These are phyloP conservation scores for Jacana jacana DNA, from an alignment of 2,113 vertebrate genomes.

Conservation along the genomic window DNA sequence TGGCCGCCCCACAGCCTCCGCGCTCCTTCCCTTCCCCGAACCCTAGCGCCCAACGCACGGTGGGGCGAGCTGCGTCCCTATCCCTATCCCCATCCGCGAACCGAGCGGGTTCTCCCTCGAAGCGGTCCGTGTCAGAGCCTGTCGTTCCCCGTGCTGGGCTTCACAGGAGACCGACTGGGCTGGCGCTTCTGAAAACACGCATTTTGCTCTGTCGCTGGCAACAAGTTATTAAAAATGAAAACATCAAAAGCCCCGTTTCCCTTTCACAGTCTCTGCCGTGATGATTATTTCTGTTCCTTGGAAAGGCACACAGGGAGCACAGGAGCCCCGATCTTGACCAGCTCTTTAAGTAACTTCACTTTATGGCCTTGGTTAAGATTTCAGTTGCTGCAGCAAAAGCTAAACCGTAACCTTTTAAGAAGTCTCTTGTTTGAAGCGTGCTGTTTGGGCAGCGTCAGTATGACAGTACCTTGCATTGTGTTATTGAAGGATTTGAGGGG, in stretches of 20 bases:
- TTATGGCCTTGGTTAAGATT: background rate
- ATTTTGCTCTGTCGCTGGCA: background rate
- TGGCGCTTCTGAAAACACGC: rapidly evolving
- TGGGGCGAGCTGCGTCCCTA: background rate
- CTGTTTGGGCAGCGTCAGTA: background rate
- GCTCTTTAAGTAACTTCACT: background rate
- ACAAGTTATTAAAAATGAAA: background rate
- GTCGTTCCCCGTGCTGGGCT: background rate
- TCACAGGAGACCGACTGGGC: rapidly evolving
- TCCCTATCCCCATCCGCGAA: background rate
- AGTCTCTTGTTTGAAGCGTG: background rate
- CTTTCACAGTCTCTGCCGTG: background rate
- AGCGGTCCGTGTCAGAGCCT: rapidly evolving
- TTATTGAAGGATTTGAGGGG: background rate
- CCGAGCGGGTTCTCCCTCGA: background rate
- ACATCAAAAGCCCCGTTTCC: background rate
- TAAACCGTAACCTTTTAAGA: background rate
- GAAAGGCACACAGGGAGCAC: background rate
- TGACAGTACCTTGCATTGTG: background rate
- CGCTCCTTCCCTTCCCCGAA: background rate
- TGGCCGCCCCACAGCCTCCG: background rate
- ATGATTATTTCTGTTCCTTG: background rate
- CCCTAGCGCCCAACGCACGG: background rate
- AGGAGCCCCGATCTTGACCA: background rate
- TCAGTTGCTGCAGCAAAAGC: background rate